Conservation (phyloP, 2,797 vertebrate genomes). For the Sandelia bainsii region DNA sequence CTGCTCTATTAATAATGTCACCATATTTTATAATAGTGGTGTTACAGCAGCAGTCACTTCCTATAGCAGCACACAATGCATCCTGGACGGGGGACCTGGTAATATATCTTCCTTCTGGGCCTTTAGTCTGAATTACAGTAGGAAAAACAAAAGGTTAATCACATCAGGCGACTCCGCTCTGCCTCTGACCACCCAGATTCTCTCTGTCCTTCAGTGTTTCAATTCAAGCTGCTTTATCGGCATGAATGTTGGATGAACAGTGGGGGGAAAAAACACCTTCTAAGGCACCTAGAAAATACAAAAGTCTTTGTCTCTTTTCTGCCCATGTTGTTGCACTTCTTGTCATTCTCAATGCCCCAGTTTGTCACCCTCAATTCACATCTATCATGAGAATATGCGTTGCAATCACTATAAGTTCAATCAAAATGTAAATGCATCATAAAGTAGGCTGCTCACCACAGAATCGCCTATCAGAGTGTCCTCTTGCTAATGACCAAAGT, state of each 20-base stretch:
- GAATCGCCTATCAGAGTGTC: constrained; percentile 27
- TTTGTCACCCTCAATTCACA: constrained; percentile 34
- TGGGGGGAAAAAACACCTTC: neutral
- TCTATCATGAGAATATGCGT: constrained; percentile 19
- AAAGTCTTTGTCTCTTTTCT: constrained; percentile 14
- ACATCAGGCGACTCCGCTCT: constrained; percentile 48
- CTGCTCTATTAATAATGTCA: constrained; percentile 48
- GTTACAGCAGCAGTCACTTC: constrained; percentile 43
- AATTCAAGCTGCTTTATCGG: constrained; percentile 53
- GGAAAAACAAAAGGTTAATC: constrained; percentile 72
- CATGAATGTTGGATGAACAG: constrained; percentile 40
- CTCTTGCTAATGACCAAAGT: constrained; percentile 29
- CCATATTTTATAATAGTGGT: constrained; percentile 47
- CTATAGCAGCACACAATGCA: constrained; percentile 38
- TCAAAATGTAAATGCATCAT: constrained; percentile 49
- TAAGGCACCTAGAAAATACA: constrained; percentile 12
- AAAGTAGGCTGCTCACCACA: constrained; percentile 15
- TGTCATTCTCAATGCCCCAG: neutral
- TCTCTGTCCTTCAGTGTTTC: constrained; percentile 29
- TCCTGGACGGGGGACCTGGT: constrained; percentile 39
- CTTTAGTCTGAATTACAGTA: constrained; percentile 68
- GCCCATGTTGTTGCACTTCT: neutral
- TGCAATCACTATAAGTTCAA: constrained; percentile 23
- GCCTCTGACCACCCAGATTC: constrained; percentile 71
- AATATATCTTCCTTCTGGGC: constrained; percentile 62